Conservation (phyloP, 2,797 vertebrate genomes). For the Sus cebifrons region DNA sequence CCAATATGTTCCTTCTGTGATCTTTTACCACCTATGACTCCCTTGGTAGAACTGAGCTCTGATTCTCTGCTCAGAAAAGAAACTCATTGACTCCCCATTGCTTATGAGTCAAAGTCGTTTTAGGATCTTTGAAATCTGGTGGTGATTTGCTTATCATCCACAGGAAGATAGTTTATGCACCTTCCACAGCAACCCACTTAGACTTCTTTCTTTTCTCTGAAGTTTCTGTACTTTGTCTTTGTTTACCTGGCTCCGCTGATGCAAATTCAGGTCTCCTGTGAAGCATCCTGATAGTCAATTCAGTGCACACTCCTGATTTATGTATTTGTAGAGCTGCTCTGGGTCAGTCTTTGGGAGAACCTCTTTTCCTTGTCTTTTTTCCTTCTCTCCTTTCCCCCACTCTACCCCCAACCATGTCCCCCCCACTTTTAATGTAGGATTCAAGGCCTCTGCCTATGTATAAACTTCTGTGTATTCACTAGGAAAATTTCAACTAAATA, state of each 20-base stretch:
- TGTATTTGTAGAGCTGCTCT: neutral
- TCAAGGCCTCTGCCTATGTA: neutral
- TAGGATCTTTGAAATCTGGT: constrained; percentile 24
- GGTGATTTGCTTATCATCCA: neutral
- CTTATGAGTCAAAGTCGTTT: neutral
- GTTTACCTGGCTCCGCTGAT: neutral
- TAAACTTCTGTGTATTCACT: neutral
- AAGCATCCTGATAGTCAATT: neutral
- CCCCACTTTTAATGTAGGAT: neutral
- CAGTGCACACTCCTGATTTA: neutral
- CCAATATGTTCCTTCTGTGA: neutral
- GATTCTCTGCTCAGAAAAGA: neutral
- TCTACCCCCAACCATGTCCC: neutral
- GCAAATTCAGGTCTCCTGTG: neutral
- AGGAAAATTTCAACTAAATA: constrained; percentile 7
- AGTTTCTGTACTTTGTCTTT: neutral
- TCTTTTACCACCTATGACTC: neutral
- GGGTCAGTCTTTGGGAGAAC: neutral
- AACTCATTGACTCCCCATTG: neutral
- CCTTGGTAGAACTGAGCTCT: neutral
- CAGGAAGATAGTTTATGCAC: neutral
- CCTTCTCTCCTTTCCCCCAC: neutral
- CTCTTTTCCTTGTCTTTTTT: neutral
- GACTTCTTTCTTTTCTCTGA: neutral
- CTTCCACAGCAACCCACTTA: neutral